A percentile compares a stretch with the other conserved stretches of the same genome.
phyloP scores from a whole-genome alignment of 2,888 invertebrate genomes.

The Lottia gigantea region DNA sequence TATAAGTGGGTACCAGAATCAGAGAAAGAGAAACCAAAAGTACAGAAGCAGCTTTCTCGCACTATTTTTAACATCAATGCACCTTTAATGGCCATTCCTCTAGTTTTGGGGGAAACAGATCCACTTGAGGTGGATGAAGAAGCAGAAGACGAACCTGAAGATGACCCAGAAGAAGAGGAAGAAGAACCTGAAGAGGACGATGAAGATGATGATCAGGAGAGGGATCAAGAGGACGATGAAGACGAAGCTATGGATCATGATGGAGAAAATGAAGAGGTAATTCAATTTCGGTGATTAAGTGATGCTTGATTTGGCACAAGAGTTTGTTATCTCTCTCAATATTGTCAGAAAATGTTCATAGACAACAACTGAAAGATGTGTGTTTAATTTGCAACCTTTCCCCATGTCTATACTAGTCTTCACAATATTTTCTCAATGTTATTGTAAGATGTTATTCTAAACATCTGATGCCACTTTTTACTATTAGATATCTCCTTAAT shows the following conservation, averaged over 20 bases:
- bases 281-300: neutral
- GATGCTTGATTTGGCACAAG: too few species aligned
- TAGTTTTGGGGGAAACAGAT: constrained; percentile 23
- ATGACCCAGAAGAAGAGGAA: constrained; percentile 21
- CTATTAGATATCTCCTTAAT: too few species aligned
- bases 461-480: too few species aligned
- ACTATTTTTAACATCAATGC: constrained; percentile 21
- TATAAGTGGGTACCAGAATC: constrained; percentile 52
- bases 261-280: constrained; percentile 24
- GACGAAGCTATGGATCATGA: constrained; percentile 25
- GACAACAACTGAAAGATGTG: too few species aligned
- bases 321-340: too few species aligned
- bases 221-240: constrained; percentile 32
- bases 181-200: constrained; percentile 31
- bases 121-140: constrained; percentile 17
- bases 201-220: constrained; percentile 30
- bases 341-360: too few species aligned
- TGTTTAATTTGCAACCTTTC: too few species aligned
- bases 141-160: constrained; percentile 44
- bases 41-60: constrained; percentile 50
- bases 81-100: constrained; percentile 6
- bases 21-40: constrained; percentile 26
- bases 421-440: too few species aligned
- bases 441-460: too few species aligned
- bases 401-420: too few species aligned